Percentiles rank a stretch among this genome's conserved stretches.
Evolutionary conservation across 2,113 vertebrate species (phyloP).

Genomic region (Solea solea): DNA sequence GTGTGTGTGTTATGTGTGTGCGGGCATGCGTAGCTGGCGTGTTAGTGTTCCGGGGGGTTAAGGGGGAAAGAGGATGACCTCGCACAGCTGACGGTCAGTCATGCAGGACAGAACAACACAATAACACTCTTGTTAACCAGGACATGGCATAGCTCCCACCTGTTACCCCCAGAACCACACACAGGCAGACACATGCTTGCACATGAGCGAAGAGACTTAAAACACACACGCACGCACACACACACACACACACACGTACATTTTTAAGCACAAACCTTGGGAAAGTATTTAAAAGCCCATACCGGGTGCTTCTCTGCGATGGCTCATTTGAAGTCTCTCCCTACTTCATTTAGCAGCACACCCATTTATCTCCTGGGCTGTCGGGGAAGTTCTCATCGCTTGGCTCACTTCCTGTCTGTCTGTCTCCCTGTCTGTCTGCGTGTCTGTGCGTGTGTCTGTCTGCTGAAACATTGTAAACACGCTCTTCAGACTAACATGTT

Average conservation of each 20-base stretch:
- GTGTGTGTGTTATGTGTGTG: constrained; percentile 69
- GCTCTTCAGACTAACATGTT: constrained; percentile 53
- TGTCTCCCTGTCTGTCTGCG: constrained; percentile 16
- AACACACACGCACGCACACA: constrained; percentile 2
- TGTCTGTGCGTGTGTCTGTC: constrained; percentile 54
- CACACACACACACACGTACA: background rate
- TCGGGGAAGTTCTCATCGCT: constrained; percentile 62
- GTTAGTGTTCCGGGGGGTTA: constrained; percentile 71
- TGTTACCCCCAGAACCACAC: constrained; percentile 74
- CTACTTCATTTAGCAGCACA: constrained; percentile 70
- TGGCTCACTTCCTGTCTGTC: constrained; percentile 66
- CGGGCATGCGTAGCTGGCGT: constrained; percentile 68
- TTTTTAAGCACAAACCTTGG: constrained; percentile 29
- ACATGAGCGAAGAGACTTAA: constrained; percentile 51
- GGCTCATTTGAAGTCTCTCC: constrained; percentile 73
- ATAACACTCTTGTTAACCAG: constrained; percentile 79
- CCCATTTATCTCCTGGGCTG: constrained; percentile 71
- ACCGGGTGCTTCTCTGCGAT: constrained; percentile 40
- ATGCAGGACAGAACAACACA: constrained; percentile 79
- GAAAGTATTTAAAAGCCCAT: constrained; percentile 50
- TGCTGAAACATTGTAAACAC: constrained; percentile 61
- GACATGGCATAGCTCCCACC: constrained; percentile 76
- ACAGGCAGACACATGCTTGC: constrained; percentile 67
- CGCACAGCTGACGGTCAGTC: constrained; percentile 78
- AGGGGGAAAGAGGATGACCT: constrained; percentile 72